Evolutionary conservation across 1,140 invertebrate genomes (phyloP).

Genomic region (Hesperophylax magnus): DNA sequence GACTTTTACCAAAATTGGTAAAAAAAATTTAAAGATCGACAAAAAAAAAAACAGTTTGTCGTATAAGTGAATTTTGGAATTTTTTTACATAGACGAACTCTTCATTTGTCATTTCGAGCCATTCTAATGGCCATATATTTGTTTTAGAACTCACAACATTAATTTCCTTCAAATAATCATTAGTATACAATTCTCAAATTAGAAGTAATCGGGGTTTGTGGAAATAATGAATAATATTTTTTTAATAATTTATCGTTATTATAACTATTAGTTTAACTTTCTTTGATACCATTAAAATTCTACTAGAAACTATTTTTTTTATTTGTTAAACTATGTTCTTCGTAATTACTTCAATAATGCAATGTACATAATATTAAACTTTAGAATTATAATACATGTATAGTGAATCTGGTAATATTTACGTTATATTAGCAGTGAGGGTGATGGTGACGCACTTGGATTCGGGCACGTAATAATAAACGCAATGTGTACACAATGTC

Average conservation of each 20-base stretch:
- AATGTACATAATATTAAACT: conserved; percentile 52
- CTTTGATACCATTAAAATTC: conserved; percentile 52
- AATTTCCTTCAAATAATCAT: not conserved
- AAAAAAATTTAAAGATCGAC: not conserved
- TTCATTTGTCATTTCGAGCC: not conserved
- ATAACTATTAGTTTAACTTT: not conserved
- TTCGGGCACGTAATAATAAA: conserved; percentile 17
- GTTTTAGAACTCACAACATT: conserved; percentile 35
- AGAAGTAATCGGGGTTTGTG: conserved; percentile 39
- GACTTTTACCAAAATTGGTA: too few species aligned
- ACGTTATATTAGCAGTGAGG: conserved; percentile 47
- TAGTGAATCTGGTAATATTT: conserved; percentile 54
- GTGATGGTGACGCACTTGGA: conserved; percentile 38
- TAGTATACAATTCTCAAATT: conserved; percentile 13
- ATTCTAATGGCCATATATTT: conserved; percentile 38
- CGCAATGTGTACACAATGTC: too few species aligned
- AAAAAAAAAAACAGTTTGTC: not conserved
- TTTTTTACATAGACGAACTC: conserved; percentile 13
- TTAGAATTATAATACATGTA: conserved; percentile 46
- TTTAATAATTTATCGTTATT: conserved; percentile 36
- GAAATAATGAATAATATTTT: conserved; percentile 45
- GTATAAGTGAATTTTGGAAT: not conserved
- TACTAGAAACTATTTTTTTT: conserved; percentile 57
- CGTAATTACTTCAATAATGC: conserved; percentile 54
- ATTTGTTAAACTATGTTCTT: conserved; percentile 56